Conservation (phyloP, 2,113 vertebrate species). For the Notarius quadriscutis region DNA sequence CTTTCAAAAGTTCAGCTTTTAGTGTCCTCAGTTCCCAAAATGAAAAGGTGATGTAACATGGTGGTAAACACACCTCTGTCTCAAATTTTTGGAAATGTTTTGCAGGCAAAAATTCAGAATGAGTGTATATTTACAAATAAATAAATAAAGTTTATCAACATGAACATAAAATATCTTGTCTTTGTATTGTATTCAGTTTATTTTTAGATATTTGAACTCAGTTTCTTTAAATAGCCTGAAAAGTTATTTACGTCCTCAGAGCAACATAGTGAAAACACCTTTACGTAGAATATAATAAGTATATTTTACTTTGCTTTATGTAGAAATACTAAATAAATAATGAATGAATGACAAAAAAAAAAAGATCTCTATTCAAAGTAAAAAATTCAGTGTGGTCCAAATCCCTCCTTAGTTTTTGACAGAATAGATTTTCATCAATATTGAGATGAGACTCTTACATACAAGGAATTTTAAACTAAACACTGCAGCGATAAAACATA, state of each 20-base stretch:
- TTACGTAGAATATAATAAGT: not conserved
- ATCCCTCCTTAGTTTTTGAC: not conserved
- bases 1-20: no score
- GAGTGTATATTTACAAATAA: no score
- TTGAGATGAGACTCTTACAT: not conserved
- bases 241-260: not conserved
- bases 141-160: no score
- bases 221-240: not conserved
- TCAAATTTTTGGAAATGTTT: no score
- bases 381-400: not conserved
- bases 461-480: not conserved
- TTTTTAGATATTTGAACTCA: not conserved
- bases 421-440: not conserved
- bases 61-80: no score
- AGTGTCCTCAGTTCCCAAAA: no score
- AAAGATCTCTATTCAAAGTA: not conserved
- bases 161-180: no score
- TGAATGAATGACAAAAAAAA: not conserved
- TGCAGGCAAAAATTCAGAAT: no score
- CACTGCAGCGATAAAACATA: not conserved
- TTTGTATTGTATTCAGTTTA: no score
- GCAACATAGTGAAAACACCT: not conserved
- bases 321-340: not conserved
- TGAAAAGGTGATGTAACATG: no score
- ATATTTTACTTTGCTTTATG: not conserved